phyloP scores from a whole-genome alignment of 2,113 vertebrate genomes.

The Ceratotherium simum region DNA sequence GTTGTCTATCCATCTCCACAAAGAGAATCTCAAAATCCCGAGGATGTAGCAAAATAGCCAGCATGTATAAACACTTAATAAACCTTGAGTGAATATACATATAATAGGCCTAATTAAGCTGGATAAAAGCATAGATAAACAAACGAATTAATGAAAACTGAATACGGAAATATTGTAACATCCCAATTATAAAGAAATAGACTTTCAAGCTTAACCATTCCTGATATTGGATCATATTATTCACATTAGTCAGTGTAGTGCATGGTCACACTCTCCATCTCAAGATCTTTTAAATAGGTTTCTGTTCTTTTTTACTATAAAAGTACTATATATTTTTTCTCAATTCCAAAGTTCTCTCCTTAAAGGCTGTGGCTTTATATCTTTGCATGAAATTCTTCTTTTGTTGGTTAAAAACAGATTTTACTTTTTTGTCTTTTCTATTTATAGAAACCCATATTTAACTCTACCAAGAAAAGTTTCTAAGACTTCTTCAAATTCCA shows the following conservation, averaged over 20 bases:
- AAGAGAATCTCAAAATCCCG: neutral
- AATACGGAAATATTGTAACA: neutral
- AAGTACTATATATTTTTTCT: neutral
- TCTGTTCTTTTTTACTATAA: neutral
- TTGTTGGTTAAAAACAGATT: neutral
- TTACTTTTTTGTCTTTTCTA: neutral
- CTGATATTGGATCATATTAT: neutral
- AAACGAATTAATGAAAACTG: neutral
- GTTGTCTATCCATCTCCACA: neutral
- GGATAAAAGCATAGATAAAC: neutral
- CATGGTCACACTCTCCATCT: neutral
- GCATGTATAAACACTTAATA: neutral
- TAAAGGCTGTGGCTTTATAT: neutral
- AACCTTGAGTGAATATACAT: neutral
- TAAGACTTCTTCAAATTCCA: neutral
- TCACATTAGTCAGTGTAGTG: fast-evolving
- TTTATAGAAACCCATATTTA: conserved; percentile 13
- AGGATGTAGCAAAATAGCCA: neutral
- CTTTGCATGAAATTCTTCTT: neutral
- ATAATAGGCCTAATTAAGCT: neutral
- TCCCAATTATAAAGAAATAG: neutral
- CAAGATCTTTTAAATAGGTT: neutral
- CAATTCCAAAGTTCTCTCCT: neutral
- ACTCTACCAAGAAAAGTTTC: conserved; percentile 5
- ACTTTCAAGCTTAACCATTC: neutral